These are phyloP conservation scores for Chorisops tibialis DNA, from an alignment of 2,888 invertebrate species.

Conservation along the genomic window DNA sequence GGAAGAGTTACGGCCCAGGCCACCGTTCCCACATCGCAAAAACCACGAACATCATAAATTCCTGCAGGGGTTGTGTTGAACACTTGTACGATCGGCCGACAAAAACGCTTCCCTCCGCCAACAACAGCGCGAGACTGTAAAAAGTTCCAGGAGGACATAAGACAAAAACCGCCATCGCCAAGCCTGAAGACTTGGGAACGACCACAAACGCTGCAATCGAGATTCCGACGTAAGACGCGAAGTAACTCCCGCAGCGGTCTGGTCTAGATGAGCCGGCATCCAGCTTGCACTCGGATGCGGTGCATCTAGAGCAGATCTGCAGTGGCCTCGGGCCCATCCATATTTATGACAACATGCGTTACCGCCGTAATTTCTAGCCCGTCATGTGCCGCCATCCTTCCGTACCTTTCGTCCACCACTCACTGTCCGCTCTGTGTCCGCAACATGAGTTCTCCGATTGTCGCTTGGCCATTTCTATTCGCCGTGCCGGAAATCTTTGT, in stretches of 20 bases:
- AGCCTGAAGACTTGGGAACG: background rate
- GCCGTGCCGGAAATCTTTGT: too few species aligned
- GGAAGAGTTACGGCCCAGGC: background rate
- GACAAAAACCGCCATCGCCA: background rate
- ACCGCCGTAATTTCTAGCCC: constrained; percentile 5
- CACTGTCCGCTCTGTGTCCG: too few species aligned
- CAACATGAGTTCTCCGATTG: too few species aligned
- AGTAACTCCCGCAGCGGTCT: constrained; percentile 11
- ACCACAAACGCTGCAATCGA: background rate
- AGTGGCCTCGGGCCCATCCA: constrained; percentile 25
- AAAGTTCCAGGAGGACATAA: background rate
- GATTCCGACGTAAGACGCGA: constrained; percentile 1
- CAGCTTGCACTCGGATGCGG: background rate
- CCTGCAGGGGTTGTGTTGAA: constrained; percentile 29
- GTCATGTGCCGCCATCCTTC: too few species aligned
- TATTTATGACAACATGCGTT: constrained; percentile 33
- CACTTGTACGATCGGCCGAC: constrained; percentile 24
- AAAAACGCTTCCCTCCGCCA: constrained; percentile 29
- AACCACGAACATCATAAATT: constrained; percentile 18
- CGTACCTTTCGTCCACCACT: too few species aligned
- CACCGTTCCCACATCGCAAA: background rate
- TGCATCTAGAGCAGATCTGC: background rate
- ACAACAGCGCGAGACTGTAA: background rate
- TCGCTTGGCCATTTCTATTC: too few species aligned
- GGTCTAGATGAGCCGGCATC: background rate